Evolutionary conservation across 1,140 invertebrate genomes (phyloP), one percentile per base, ranked within the genome.

Genomic region (Drosophila lacteicornis): DNA sequence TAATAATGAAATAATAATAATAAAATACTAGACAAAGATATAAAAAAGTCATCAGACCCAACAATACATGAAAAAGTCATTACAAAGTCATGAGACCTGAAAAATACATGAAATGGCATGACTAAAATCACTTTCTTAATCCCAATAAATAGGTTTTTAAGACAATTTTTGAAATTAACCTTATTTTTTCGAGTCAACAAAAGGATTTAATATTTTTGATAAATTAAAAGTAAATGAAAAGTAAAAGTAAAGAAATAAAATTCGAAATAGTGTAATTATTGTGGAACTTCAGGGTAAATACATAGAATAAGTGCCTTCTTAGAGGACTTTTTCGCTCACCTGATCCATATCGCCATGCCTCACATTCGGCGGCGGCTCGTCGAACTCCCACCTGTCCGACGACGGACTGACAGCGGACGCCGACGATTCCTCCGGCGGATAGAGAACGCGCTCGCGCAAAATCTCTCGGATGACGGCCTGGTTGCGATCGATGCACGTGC

Each of bases 401-500:
- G 46, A 42, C 17, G 62, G 33, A 25, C 25, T 65, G 7, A 27
- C 47, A 1, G 12, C 8, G 4, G 40, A 11, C 33, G 33, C 1
- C 7, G 30, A 36, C 33, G 33, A n/a, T 55, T 62, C 80, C 15
- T 66, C 75, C 8, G 67, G 40, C 4, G 82, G 83, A 45, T 91
- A 87, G 3, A 91, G 78, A 1, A 82, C 69, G 2, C 79, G 80
- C 51, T 90, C 91, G 5, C 88, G 80, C 9, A 98, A 95, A 55
- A 99, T 97, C 25, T 97, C 93, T 62, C 96, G 95, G 11, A 99
- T 97, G 22, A 99, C 95, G 50, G 95, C 94, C 80, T 97, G 95
- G 93, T 99, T 99, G 58, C 96, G 95, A 49, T 97, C 96, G 27
- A 99, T 95, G 86, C 97, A 98, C 45, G 94, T 93, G 86, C 95